Evolutionary conservation across 2,888 invertebrate species (phyloP), one percentile per base, ranked within the genome.

Genomic region (Sarcophaga caerulescens): DNA sequence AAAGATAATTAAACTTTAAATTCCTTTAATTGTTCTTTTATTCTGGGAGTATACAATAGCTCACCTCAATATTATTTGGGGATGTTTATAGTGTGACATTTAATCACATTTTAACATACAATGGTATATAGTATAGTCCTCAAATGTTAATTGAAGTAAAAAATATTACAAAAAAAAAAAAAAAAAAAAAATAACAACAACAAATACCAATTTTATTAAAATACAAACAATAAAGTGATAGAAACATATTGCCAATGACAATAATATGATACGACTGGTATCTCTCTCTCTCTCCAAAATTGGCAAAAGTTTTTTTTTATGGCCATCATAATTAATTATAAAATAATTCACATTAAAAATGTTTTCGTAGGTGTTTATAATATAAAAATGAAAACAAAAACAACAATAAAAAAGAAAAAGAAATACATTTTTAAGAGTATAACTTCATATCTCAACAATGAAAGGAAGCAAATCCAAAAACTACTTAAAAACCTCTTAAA

Each of bases 401-500:
- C 25, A 63, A 63, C 63, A 63, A 25, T 25, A 63, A 21, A 63
- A 52, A 52, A 14, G 14, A 17, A 52, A 14, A 5, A 47, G 17
- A 14, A 17, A 12, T 1, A 52, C 4, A 52, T 14, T 52, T 14
- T 52, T 14, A 52, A 14, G 52, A 52, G 3, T 17, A 52, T 52
- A 52, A 52, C 52, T 52, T 52, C 12, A 52, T 17, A 17, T 14
- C 17, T 52, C 5, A 52, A 52, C 4, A 14, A 52, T 14, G 52
- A 14, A 52, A 52, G 52, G 17, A 52, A 52, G 14, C 12, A 52
- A 52, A 52, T 52, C 52, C 17, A 10, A 69, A 47, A 52, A 83
- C 78, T 78, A 78, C 68, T 84, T 79, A 75, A 75, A 69, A 80
- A 79, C 70, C 70, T 75, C 70, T 79, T 84, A 84, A 79, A 47